Evolutionary conservation across 2,797 vertebrate species (phyloP), one percentile per base, ranked within the genome.

Genomic region (Diplodus sargus): DNA sequence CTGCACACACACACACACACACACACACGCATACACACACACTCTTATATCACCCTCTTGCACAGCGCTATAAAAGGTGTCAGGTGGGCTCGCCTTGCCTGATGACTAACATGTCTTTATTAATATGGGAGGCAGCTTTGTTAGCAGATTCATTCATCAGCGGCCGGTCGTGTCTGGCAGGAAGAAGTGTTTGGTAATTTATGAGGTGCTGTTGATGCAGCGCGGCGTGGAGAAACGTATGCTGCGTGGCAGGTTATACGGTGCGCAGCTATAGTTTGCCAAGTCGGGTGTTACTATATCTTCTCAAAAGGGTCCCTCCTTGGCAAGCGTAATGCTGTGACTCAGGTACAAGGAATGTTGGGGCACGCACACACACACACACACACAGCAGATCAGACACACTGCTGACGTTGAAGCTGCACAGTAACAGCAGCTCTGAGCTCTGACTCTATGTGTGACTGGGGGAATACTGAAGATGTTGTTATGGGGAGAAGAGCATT

Each of bases 191-290:
- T 65, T 74, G 49, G 48, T 74, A 56, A 48, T 77, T 61, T 39
- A 68, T 78, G 30, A 49, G 69, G 49, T 2, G 39, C 67, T 82
- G 71, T 79, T 85, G 74, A 83, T 74, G 64, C 65, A 28, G 74
- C 1, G 18, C 70, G 28, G 62, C 14, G 0, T 42, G 16, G 25
- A 75, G 30, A 53, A 68, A 64, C 18, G 48, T 74, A 74, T 81
- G 66, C 75, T 61, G 48, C 10, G 9, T 39, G 63, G 73, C 47
- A 60, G 66, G 69, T 79, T 70, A 73, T 49, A 60, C 2, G 30
- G 34, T 60, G 59, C 67, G 0, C 5, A 25, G 48, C 49, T 58
- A 20, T 11, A n/a, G 45, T 45, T 65, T 74, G 74, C 66, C 78
- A 81, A 73, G 75, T 45, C 12, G 13, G 43, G 42, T 75, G 74